Conservation (phyloP, 2,888 invertebrate species). For the Plagodis pulveraria region DNA sequence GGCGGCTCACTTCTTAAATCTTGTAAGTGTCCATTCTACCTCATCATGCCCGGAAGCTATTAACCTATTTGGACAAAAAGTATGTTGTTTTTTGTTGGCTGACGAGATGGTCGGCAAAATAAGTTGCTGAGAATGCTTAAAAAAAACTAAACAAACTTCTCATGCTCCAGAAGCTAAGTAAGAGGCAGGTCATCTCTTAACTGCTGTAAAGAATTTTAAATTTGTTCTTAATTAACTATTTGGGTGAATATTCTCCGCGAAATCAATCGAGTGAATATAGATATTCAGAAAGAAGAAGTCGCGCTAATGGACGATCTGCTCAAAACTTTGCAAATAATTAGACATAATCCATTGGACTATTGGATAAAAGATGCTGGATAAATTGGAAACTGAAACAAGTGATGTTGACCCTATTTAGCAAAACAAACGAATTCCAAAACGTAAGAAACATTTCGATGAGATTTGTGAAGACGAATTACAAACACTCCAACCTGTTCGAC, state of each 20-base stretch:
- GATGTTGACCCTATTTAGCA: slow-evolving; percentile 30
- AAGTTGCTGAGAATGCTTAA: slow-evolving; percentile 10
- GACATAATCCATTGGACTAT: slow-evolving; percentile 27
- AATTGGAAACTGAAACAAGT: slow-evolving; percentile 28
- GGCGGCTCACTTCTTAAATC: slow-evolving; percentile 1
- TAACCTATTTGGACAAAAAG: slow-evolving; percentile 1
- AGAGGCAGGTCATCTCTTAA: slow-evolving; percentile 27
- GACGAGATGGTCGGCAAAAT: slow-evolving; percentile 4
- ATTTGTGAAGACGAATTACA: slow-evolving; percentile 37
- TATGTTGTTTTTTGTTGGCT: slow-evolving; percentile 3
- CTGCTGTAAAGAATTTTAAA: slow-evolving; percentile 32
- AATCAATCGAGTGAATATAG: slow-evolving; percentile 2
- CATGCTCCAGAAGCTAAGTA: slow-evolving; percentile 33
- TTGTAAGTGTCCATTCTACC: slow-evolving; percentile 1
- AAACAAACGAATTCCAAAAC: slow-evolving; percentile 21
- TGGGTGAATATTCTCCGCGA: slow-evolving; percentile 3
- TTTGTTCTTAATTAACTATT: slow-evolving; percentile 34
- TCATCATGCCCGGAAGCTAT: slow-evolving; percentile 4
- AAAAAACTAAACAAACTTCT: slow-evolving; percentile 28
- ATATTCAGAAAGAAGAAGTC: slow-evolving; percentile 1
- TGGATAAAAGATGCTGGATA: slow-evolving; percentile 36
- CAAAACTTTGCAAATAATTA: slow-evolving; percentile 2
- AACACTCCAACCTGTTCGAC: slow-evolving; percentile 28
- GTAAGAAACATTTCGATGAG: slow-evolving; percentile 38
- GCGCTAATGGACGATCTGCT: slow-evolving; percentile 1